A percentile compares a stretch with the other conserved stretches of the same genome.
Conservation (phyloP, 2,797 vertebrate genomes). For the Halcyon leucocephala region DNA sequence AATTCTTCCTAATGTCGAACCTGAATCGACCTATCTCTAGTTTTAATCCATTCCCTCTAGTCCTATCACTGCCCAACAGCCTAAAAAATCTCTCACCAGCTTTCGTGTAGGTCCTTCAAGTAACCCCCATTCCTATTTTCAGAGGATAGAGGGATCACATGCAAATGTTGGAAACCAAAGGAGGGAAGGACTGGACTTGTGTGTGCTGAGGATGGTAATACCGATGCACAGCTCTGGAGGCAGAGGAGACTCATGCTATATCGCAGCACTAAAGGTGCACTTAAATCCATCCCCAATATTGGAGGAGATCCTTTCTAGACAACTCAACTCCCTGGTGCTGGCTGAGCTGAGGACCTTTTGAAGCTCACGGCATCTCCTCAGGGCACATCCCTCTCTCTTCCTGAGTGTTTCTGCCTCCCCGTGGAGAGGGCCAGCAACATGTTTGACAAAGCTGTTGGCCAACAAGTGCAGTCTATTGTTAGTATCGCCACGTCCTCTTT, state of each 20-base stretch:
- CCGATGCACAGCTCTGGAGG: accelerated
- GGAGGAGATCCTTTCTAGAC: neutral
- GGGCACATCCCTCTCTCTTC: neutral
- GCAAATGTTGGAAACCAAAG: neutral
- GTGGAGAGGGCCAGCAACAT: neutral
- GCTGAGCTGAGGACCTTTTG: neutral
- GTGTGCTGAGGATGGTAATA: neutral
- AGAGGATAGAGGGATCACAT: neutral
- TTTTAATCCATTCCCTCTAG: too few relatives aligned
- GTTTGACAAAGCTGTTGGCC: slow-evolving; percentile 40
- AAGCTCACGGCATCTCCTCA: neutral
- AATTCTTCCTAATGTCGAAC: too few relatives aligned
- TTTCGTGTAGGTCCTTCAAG: neutral
- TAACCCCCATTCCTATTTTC: neutral
- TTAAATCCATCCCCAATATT: accelerated
- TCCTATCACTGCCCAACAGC: too few relatives aligned
- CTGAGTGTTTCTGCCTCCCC: neutral
- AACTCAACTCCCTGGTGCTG: neutral
- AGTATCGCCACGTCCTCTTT: slow-evolving; percentile 14
- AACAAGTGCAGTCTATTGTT: slow-evolving; percentile 61
- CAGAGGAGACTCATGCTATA: accelerated
- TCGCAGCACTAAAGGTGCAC: neutral
- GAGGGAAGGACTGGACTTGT: neutral
- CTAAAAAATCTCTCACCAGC: too few relatives aligned
- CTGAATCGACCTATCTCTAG: too few relatives aligned